phyloP scores from a whole-genome alignment of 2,797 vertebrate species.

The Ptychobarbus kaznakovi region DNA sequence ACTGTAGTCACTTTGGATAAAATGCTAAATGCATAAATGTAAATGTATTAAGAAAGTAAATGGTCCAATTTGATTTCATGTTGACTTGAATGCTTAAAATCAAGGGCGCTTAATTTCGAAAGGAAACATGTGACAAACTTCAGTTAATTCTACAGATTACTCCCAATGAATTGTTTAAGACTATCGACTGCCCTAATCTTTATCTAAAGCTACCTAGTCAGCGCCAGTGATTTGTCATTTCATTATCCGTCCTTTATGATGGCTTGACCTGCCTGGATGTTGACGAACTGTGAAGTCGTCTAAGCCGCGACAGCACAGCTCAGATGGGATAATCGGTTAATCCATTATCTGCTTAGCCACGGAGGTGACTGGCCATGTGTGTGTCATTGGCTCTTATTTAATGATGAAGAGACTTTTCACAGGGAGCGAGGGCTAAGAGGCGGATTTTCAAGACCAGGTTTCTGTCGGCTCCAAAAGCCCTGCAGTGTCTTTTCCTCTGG shows the following conservation, averaged over 20 bases:
- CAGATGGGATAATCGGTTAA: constrained; percentile 76
- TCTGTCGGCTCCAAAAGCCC: constrained; percentile 23
- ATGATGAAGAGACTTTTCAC: constrained; percentile 55
- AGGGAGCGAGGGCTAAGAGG: constrained; percentile 37
- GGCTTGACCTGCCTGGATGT: constrained; percentile 36
- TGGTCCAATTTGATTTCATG: neutral
- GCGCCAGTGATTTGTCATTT: constrained; percentile 5
- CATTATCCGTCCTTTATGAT: constrained; percentile 41
- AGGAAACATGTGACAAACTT: neutral
- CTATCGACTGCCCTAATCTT: constrained; percentile 21
- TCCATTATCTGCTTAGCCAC: constrained; percentile 75
- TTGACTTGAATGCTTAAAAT: neutral
- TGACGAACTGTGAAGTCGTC: constrained; percentile 69
- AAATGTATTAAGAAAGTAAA: neutral
- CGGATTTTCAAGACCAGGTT: constrained; percentile 46
- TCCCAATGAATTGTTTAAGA: constrained; percentile 14
- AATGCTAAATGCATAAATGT: too few species aligned
- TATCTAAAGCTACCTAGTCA: constrained; percentile 2
- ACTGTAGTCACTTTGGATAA: too few species aligned
- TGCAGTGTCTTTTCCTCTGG: constrained; percentile 15
- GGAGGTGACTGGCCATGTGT: constrained; percentile 66
- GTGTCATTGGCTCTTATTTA: constrained; percentile 57
- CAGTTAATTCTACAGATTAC: neutral
- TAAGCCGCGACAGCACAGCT: constrained; percentile 70
- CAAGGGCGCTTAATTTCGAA: neutral